Percentiles rank a stretch among this genome's conserved stretches.
These are phyloP conservation scores for Xylocampa areola DNA, from an alignment of 2,888 invertebrate species.

Conservation along the genomic window DNA sequence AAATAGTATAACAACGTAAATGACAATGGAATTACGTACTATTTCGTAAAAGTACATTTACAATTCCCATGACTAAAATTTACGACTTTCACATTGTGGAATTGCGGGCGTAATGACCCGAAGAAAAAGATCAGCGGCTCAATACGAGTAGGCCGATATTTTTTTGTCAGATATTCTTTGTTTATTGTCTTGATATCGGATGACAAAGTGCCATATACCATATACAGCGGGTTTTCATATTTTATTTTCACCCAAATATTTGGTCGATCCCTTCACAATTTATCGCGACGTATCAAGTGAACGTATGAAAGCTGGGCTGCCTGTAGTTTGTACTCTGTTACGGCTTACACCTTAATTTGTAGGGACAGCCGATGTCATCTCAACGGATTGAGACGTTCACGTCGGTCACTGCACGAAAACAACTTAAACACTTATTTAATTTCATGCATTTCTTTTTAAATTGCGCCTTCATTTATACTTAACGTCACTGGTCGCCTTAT, in stretches of 20 bases:
- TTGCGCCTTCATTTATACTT: slow-evolving; percentile 67
- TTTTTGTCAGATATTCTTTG: slow-evolving; percentile 19
- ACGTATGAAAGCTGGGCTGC: slow-evolving; percentile 62
- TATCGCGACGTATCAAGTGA: slow-evolving; percentile 62
- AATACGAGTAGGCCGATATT: slow-evolving; percentile 25
- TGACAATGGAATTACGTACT: slow-evolving; percentile 67
- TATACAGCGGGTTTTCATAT: slow-evolving; percentile 35
- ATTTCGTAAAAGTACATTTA: slow-evolving; percentile 40
- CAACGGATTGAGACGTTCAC: slow-evolving; percentile 74
- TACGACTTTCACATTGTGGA: slow-evolving; percentile 43
- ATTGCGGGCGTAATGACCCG: slow-evolving; percentile 42
- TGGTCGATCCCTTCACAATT: slow-evolving; percentile 67
- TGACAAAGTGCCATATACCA: slow-evolving; percentile 37
- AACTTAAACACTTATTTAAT: slow-evolving; percentile 73
- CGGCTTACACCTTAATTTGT: slow-evolving; percentile 69
- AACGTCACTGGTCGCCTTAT: slow-evolving; percentile 53
- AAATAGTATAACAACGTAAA: slow-evolving; percentile 58
- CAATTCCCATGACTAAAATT: slow-evolving; percentile 60
- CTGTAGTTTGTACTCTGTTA: slow-evolving; percentile 62
- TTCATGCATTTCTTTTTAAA: slow-evolving; percentile 70
- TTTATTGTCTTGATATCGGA: slow-evolving; percentile 46
- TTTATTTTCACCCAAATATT: slow-evolving; percentile 62
- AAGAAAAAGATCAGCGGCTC: slow-evolving; percentile 30
- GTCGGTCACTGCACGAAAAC: slow-evolving; percentile 65
- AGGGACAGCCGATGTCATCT: slow-evolving; percentile 72